Percentiles rank a stretch among this genome's conserved stretches.
These are phyloP conservation scores for Blera fallax DNA, from an alignment of 2,888 invertebrate genomes.

Conservation along the genomic window DNA sequence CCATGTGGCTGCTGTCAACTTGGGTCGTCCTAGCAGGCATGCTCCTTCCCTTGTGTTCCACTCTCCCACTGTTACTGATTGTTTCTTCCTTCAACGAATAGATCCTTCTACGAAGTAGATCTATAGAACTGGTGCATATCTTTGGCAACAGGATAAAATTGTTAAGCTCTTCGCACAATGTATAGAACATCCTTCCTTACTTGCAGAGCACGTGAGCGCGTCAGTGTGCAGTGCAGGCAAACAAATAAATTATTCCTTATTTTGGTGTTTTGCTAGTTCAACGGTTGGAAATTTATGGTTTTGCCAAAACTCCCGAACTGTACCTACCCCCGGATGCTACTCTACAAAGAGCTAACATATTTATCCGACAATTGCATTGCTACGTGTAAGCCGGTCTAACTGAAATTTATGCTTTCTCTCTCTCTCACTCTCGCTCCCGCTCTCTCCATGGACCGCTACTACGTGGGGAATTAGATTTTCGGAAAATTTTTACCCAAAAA, in stretches of 20 bases:
- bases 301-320: conserved; percentile 10
- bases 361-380: conserved; percentile 64
- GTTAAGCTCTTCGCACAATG: conserved; percentile 45
- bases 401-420: conserved; percentile 54
- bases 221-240: conserved; percentile 34
- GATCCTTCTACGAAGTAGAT: neutral
- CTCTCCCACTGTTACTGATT: neutral
- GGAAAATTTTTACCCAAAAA: conserved; percentile 21
- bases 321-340: neutral
- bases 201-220: conserved; percentile 13
- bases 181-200: neutral
- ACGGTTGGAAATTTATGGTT: conserved; percentile 68
- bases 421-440: no score
- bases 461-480: conserved; percentile 22
- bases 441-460: neutral
- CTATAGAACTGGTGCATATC: conserved; percentile 33
- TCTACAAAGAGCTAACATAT: conserved; percentile 56
- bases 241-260: conserved; percentile 70
- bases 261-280: conserved; percentile 70
- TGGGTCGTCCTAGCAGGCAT: conserved; percentile 5
- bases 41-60: neutral
- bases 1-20: conserved; percentile 10
- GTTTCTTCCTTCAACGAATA: neutral
- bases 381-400: conserved; percentile 41
- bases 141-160: conserved; percentile 59